Base-by-base conservation (phyloP, 2,888 invertebrate species). In the Meteorus colon region DNA sequence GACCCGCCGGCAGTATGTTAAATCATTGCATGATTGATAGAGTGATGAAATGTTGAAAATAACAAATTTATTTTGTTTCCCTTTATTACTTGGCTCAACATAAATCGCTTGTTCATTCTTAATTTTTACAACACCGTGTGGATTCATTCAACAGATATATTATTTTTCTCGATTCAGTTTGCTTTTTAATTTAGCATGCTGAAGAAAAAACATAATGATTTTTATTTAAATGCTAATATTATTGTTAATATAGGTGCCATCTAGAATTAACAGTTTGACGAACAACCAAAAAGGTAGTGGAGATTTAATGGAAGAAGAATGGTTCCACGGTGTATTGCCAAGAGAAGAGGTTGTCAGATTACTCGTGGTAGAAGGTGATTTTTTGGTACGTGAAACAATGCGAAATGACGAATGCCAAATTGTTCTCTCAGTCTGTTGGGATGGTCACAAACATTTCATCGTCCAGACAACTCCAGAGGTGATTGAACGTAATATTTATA, bases 281-380 rank as follows among this genome's bases (percentile, higher is more conserved):
- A 83, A 78, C 51, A 84, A 82, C 74, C 86, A 85, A 79, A 88
- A 88, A 76, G 86, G 84, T 59, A 94, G 93, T 86, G 93, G 95
- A 60, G 93, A 94, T 14, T 90, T 96, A 66, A 95, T 96, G 79
- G 97, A 97, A 83, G 97, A 98, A 90, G 97, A 97, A 89, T 98
- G 98, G 98, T 98, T 98, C 90, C 98, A 98, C 87, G 98, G 98
- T 0, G 97, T 98, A 14, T 90, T 98, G 77, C 98, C 98, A 0
- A 92, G 98, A 16, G 98, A 98, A 90, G 98, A 98, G 91, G 98
- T 98, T 41, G 97, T 98, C 62, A 91, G 98, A 78, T 91, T 98
- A 59, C 91, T 98, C 78, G 93, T 95, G n/a, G 94, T 94, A 74
- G 96, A 98, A 83, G 98, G 98, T 0, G 98, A 98, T 89, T 98